A percentile compares a stretch with the other conserved stretches of the same genome.
Evolutionary conservation across 2,888 invertebrate genomes (phyloP).

Genomic region (Zaprionus lineosus): DNA sequence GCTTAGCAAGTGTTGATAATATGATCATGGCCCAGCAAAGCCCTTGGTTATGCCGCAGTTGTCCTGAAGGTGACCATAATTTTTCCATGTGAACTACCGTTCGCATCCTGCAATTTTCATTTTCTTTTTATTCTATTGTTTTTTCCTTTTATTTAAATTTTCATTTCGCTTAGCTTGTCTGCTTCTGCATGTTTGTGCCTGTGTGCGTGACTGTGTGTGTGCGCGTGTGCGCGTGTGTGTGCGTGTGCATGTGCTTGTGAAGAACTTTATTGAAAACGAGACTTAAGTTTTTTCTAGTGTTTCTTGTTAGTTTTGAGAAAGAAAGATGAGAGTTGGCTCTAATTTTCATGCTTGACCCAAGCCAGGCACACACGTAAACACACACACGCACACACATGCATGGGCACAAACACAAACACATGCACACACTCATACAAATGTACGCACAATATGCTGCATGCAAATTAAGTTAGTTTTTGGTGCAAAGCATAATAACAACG

Average conservation of each 20-base stretch:
- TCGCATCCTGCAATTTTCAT: constrained; percentile 16
- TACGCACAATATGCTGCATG: constrained; percentile 58
- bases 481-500: constrained; percentile 61
- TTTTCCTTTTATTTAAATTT: background rate
- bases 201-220: background rate
- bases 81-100: constrained; percentile 53
- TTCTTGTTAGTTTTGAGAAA: constrained; percentile 24
- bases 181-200: too few relatives aligned
- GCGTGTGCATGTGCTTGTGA: constrained; percentile 41
- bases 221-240: constrained; percentile 36
- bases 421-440: constrained; percentile 10
- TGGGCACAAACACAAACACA: constrained; percentile 15
- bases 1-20: constrained; percentile 71
- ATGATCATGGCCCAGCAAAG: constrained; percentile 58
- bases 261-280: constrained; percentile 69
- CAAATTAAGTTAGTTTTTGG: constrained; percentile 74
- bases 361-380: constrained; percentile 40
- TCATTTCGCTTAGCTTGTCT: background rate
- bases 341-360: constrained; percentile 36
- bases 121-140: background rate
- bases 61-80: constrained; percentile 59
- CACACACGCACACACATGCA: constrained; percentile 7
- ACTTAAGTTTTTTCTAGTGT: constrained; percentile 33
- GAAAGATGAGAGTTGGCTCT: too few relatives aligned
- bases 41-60: too few relatives aligned